Percentiles rank a stretch among this genome's conserved stretches.
Conservation (phyloP, 2,888 invertebrate genomes). For the Euclidia mi region DNA sequence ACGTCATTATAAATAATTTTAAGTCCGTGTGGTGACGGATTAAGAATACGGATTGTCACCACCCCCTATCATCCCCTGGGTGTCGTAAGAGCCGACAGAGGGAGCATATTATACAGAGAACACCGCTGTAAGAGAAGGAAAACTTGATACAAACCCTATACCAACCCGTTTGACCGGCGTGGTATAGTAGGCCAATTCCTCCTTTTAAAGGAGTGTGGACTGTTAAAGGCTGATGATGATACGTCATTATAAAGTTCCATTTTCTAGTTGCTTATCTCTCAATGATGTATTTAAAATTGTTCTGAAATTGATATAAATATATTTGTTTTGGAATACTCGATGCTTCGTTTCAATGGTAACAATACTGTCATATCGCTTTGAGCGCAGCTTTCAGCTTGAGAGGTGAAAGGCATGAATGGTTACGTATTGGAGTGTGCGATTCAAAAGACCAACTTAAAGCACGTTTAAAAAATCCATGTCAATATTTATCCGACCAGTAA, state of each 20-base stretch:
- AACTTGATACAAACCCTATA: too few relatives aligned
- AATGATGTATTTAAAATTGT: not conserved
- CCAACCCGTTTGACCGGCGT: too few relatives aligned
- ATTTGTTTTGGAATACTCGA: not conserved
- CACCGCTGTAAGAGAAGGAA: too few relatives aligned
- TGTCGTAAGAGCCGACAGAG: too few relatives aligned
- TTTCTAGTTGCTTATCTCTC: slow-evolving; percentile 2
- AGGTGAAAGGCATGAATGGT: slow-evolving; percentile 5
- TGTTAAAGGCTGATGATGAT: too few relatives aligned
- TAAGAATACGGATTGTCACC: too few relatives aligned
- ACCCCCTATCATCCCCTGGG: too few relatives aligned
- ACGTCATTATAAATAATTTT: too few relatives aligned
- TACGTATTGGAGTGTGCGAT: not conserved
- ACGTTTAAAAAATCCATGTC: slow-evolving; percentile 5
- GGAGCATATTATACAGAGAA: too few relatives aligned
- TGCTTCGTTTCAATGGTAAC: slow-evolving; percentile 4
- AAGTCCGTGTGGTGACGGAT: too few relatives aligned
- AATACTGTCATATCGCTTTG: slow-evolving; percentile 3
- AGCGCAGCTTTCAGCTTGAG: not conserved
- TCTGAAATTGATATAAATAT: not conserved
- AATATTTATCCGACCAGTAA: slow-evolving; percentile 19
- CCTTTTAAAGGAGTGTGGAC: too few relatives aligned
- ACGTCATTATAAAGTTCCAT: slow-evolving; percentile 9
- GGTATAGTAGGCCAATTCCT: too few relatives aligned
- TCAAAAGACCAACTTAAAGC: not conserved